phyloP scores from a whole-genome alignment of 2,113 vertebrate genomes.

The Pterocles burchelli region DNA sequence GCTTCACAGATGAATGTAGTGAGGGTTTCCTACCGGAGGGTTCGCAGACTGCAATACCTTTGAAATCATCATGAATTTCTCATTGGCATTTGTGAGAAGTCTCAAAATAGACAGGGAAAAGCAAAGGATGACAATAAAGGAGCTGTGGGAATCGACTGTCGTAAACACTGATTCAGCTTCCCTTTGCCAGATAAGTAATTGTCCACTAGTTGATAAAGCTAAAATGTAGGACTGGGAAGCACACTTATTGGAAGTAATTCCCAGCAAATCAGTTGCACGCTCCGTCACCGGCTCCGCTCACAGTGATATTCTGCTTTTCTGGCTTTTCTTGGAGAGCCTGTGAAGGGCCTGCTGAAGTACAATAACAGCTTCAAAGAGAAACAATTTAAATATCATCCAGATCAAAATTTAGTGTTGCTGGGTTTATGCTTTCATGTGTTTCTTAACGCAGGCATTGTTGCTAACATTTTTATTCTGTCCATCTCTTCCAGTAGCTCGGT shows the following conservation, averaged over 20 bases:
- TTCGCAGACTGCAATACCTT: neutral
- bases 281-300: neutral
- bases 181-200: neutral
- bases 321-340: neutral
- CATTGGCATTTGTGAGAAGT: neutral
- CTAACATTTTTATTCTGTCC: conserved; percentile 1
- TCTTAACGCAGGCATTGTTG: neutral
- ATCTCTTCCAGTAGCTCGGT: neutral
- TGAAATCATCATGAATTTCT: neutral
- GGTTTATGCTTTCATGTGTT: neutral
- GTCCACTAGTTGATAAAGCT: neutral
- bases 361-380: neutral
- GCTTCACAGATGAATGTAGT: neutral
- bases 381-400: neutral
- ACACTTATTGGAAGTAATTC: neutral
- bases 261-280: neutral
- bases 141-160: neutral
- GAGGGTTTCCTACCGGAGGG: neutral
- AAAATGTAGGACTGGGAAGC: neutral
- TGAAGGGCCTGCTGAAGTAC: neutral
- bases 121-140: neutral
- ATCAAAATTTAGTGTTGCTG: neutral
- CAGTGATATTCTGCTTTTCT: neutral
- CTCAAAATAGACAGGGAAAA: neutral
- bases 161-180: neutral